Base-by-base conservation (phyloP, 2,797 vertebrate species). In the Periophthalmus magnuspinnatus region DNA sequence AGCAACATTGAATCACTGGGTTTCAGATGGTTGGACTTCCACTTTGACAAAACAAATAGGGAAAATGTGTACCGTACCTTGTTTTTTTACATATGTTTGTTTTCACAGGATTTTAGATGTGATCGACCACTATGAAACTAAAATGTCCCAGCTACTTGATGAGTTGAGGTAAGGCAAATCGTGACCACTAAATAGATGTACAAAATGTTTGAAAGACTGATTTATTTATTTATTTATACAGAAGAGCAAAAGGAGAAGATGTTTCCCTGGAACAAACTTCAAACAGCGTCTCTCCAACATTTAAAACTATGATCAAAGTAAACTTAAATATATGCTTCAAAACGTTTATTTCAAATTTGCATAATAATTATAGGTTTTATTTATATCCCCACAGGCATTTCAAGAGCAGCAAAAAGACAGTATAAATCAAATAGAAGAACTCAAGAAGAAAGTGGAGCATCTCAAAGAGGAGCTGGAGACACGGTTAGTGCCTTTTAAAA, bases 61-160 rank as follows among this genome's bases (percentile, higher is more conserved):
- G 38, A 45, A 45, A 52, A 3, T 22, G 3, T 57, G 41, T 14
- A 5, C 3, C 5, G 41, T 14, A 5, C 3, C 5, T 5, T n/a
- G n/a, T n/a, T 28, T 28, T 28, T 28, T 28, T 28, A 28, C 28
- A 1, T 28, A 28, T 28, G 3, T 28, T 47, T 64, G 61, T 71
- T 61, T 85, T 75, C 82, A 28, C 85, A 96, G 95, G 84, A 88
- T 94, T 77, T 82, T 96, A 87, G 94, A 92, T 65, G 84, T 96
- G 34, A 95, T 96, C 62, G 94, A 94, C 79, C 92, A 94, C 73
- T 96, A 96, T 36, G 95, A 97, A 81, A 88, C 89, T 68, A 92
- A 94, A 72, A 90, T 95, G 75, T 88, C 86, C 69, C 91, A 87
- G 70, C 77, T 95, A 67, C 88, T 78, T 63, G 86, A 90, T 34